Conservation (phyloP, 2,797 vertebrate species). For the Petrocephalus schoutedeni region DNA sequence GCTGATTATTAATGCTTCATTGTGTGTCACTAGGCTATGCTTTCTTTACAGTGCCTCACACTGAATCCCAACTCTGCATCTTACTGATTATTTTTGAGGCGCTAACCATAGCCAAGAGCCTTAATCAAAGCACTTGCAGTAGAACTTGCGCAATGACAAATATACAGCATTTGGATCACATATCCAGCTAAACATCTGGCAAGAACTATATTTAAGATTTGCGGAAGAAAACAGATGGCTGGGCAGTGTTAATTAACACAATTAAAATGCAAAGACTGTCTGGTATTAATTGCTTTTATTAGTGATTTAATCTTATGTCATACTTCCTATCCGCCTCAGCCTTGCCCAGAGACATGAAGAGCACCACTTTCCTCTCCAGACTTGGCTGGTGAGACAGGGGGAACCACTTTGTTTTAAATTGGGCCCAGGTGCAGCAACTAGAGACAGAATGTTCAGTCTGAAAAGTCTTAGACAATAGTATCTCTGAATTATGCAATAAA, state of each 20-base stretch:
- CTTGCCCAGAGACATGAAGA: neutral
- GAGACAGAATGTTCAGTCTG: neutral
- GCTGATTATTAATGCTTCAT: neutral
- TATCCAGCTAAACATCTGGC: neutral
- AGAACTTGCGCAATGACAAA: neutral
- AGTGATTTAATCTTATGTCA: neutral
- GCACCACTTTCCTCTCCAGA: neutral
- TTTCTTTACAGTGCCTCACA: neutral
- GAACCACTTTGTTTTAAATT: neutral
- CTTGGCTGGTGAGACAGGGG: neutral
- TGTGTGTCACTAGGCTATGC: neutral
- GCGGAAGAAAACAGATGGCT: neutral
- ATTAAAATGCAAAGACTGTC: neutral
- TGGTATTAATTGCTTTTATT: neutral
- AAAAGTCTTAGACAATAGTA: neutral
- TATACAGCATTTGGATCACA: neutral
- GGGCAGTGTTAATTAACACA: neutral
- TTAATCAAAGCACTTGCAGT: neutral
- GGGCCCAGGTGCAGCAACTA: neutral
- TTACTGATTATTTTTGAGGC: neutral
- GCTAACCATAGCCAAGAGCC: neutral
- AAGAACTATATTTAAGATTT: neutral
- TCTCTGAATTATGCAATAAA: neutral
- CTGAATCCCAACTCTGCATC: neutral
- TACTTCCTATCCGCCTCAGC: neutral